These are phyloP conservation scores for Acanthosoma haemorrhoidale DNA, from an alignment of 2,888 invertebrate genomes.

Conservation along the genomic window DNA sequence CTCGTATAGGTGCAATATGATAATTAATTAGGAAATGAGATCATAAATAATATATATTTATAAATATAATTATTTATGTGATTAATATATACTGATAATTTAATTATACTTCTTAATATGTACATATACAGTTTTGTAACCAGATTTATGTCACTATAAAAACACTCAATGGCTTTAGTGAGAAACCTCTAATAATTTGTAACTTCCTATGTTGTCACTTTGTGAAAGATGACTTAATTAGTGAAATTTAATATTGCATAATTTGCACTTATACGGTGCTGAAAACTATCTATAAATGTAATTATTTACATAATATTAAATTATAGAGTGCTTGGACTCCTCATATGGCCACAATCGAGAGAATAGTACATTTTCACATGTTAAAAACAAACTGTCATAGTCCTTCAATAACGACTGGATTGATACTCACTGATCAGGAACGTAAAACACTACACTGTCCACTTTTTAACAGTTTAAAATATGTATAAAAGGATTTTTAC, in stretches of 20 bases:
- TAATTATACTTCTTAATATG: neutral
- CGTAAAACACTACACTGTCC: neutral
- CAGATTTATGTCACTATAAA: neutral
- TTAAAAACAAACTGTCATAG: neutral
- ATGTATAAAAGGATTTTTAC: neutral
- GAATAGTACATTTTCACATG: neutral
- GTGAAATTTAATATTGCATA: conserved; percentile 10
- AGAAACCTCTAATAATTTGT: conserved; percentile 16
- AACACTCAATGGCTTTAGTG: conserved; percentile 10
- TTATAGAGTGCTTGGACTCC: neutral
- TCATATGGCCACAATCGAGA: neutral
- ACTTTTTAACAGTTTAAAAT: neutral
- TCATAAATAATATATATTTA: conserved; percentile 26
- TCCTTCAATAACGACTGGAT: neutral
- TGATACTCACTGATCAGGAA: neutral
- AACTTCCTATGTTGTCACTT: conserved; percentile 1
- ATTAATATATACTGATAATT: neutral
- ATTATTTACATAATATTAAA: conserved; percentile 23
- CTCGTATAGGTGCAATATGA: conserved; percentile 23
- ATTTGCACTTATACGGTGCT: neutral
- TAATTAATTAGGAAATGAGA: conserved; percentile 22
- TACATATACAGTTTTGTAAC: neutral
- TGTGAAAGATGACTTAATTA: neutral
- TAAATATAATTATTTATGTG: conserved; percentile 27
- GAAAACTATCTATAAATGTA: neutral